phyloP scores from a whole-genome alignment of 1,140 invertebrate genomes.

The Magallana gigas region DNA sequence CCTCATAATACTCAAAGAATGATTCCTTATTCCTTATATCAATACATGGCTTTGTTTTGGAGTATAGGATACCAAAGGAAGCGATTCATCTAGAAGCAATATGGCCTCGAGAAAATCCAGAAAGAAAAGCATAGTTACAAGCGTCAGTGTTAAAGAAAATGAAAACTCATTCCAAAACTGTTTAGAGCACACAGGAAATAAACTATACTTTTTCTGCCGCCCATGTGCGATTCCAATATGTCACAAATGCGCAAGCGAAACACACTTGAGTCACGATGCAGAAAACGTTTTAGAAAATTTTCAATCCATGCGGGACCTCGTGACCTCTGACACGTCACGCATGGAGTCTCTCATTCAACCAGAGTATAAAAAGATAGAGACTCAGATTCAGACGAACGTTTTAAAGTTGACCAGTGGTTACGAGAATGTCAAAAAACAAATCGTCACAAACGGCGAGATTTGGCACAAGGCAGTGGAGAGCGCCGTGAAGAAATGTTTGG shows the following conservation, averaged over 20 bases:
- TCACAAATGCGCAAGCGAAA: background rate
- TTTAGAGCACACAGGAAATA: background rate
- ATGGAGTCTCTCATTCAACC: background rate
- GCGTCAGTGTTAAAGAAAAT: background rate
- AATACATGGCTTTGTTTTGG: no score
- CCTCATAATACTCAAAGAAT: no score
- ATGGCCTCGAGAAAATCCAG: background rate
- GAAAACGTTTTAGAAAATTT: background rate
- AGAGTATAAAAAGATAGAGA: slow-evolving; percentile 3
- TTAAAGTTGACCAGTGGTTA: slow-evolving; percentile 9
- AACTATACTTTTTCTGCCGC: slow-evolving; percentile 2
- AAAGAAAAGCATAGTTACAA: background rate
- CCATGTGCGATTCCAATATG: background rate
- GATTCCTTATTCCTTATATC: no score
- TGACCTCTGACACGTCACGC: background rate
- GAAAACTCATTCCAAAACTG: background rate
- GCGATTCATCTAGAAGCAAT: background rate
- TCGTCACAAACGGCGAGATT: background rate
- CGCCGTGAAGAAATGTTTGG: slow-evolving; percentile 14
- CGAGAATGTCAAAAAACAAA: background rate
- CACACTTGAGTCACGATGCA: background rate
- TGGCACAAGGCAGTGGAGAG: background rate
- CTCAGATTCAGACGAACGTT: slow-evolving; percentile 6
- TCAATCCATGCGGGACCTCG: background rate
- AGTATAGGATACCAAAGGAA: no score